Percentiles rank a stretch among this genome's conserved stretches.
Conservation (phyloP, 1,140 invertebrate genomes). For the Ptiloglossa arizonensis region DNA sequence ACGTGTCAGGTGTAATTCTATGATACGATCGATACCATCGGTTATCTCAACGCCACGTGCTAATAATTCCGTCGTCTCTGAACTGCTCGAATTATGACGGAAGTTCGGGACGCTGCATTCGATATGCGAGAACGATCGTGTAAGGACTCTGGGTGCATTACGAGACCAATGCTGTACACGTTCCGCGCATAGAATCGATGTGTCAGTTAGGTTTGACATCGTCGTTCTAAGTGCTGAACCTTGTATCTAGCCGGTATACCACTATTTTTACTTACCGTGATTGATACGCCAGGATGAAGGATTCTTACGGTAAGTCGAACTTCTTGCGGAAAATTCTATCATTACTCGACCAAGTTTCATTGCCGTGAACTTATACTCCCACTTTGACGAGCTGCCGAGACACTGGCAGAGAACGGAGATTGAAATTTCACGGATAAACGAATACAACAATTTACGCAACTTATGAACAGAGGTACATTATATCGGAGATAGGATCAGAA, state of each 20-base stretch:
- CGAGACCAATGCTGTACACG: slow-evolving; percentile 36
- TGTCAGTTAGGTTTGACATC: slow-evolving; percentile 18
- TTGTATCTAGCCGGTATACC: slow-evolving; percentile 35
- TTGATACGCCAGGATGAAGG: not conserved
- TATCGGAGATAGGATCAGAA: too few relatives aligned
- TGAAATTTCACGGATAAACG: too few relatives aligned
- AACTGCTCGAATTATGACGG: slow-evolving; percentile 24
- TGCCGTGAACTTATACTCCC: too few relatives aligned
- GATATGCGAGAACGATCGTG: not conserved
- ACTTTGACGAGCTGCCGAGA: too few relatives aligned
- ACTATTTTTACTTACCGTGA: slow-evolving; percentile 39
- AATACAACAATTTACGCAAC: too few relatives aligned
- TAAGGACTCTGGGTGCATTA: slow-evolving; percentile 24
- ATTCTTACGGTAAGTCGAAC: not conserved
- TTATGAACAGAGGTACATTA: too few relatives aligned
- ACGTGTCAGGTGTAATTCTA: not conserved
- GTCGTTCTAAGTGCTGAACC: slow-evolving; percentile 50
- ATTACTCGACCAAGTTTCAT: not conserved
- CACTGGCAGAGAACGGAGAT: too few relatives aligned
- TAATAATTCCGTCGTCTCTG: slow-evolving; percentile 24
- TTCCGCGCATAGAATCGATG: slow-evolving; percentile 33
- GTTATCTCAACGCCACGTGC: not conserved
- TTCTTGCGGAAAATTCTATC: not conserved
- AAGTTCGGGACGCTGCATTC: slow-evolving; percentile 21
- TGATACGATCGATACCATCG: not conserved